phyloP scores from a whole-genome alignment of 2,113 vertebrate species.

The Eonycteris spelaea region DNA sequence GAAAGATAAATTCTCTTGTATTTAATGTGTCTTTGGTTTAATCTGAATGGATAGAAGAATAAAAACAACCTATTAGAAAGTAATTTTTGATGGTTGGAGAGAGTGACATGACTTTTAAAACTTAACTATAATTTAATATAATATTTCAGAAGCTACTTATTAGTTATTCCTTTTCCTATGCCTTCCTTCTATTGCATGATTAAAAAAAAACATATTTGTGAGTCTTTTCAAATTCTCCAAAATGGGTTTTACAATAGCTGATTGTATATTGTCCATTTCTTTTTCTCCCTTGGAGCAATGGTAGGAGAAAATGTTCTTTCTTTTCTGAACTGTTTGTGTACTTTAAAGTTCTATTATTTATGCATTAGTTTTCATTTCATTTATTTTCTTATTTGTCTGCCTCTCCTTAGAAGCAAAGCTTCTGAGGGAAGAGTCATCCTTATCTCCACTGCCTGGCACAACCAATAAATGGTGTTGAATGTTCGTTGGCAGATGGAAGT shows the following conservation, averaged over 20 bases:
- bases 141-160: conserved; percentile 1
- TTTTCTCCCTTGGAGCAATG: conserved; percentile 4
- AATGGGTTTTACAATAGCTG: neutral
- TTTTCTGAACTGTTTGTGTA: neutral
- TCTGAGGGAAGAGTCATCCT: neutral
- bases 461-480: neutral
- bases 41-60: conserved; percentile 25
- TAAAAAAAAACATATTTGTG: conserved; percentile 10
- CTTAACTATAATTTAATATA: neutral
- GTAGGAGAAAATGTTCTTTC: neutral
- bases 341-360: conserved; percentile 19
- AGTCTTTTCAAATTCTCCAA: neutral
- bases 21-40: conserved; percentile 50
- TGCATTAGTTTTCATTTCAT: neutral
- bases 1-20: conserved; percentile 54
- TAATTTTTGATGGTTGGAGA: conserved; percentile 35
- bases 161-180: neutral
- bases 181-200: neutral
- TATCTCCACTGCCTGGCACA: neutral
- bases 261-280: conserved; percentile 1
- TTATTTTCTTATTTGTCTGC: neutral
- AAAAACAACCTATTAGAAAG: conserved; percentile 47
- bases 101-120: conserved; percentile 4
- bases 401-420: neutral
- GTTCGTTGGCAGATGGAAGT: neutral